A percentile compares a stretch with the other conserved stretches of the same genome.
phyloP scores from a whole-genome alignment of 2,113 vertebrate genomes.

The Cololabis saira region DNA sequence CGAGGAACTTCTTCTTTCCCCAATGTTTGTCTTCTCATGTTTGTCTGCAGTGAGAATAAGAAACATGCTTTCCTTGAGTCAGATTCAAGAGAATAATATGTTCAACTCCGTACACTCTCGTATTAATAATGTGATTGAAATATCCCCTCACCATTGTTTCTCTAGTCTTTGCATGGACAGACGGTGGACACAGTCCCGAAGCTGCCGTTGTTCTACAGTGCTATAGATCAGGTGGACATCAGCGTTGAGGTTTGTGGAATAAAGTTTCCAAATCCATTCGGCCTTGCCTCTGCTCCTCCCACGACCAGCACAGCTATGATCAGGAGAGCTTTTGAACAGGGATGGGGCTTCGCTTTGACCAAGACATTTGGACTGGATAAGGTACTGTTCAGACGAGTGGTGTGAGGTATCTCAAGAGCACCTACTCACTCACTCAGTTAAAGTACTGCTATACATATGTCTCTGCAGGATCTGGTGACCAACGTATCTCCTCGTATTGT shows the following conservation, averaged over 20 bases:
- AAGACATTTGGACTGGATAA: constrained; percentile 95
- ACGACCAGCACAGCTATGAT: constrained; percentile 93
- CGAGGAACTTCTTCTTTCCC: neutral
- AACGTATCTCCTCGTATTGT: constrained; percentile 95
- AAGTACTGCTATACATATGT: constrained; percentile 3
- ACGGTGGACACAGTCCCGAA: constrained; percentile 77
- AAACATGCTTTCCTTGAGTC: neutral
- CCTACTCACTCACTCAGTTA: neutral
- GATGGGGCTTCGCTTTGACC: constrained; percentile 93
- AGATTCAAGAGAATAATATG: no score
- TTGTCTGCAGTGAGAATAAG: neutral
- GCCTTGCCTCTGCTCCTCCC: constrained; percentile 92
- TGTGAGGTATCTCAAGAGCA: neutral
- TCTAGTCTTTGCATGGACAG: constrained; percentile 82
- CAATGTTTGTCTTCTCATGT: neutral
- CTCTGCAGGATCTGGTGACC: constrained; percentile 90
- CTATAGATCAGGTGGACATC: constrained; percentile 90
- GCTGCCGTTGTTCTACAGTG: constrained; percentile 89
- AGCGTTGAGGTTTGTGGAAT: constrained; percentile 89
- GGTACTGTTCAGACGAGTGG: constrained; percentile 67
- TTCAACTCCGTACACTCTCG: no score
- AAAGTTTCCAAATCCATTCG: constrained; percentile 91
- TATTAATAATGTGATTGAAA: neutral
- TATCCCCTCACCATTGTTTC: constrained; percentile 1
- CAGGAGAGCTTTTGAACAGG: constrained; percentile 91